Evolutionary conservation across 2,888 invertebrate genomes (phyloP), one percentile per base, ranked within the genome.

Genomic region (Zygogramma bicolorata): DNA sequence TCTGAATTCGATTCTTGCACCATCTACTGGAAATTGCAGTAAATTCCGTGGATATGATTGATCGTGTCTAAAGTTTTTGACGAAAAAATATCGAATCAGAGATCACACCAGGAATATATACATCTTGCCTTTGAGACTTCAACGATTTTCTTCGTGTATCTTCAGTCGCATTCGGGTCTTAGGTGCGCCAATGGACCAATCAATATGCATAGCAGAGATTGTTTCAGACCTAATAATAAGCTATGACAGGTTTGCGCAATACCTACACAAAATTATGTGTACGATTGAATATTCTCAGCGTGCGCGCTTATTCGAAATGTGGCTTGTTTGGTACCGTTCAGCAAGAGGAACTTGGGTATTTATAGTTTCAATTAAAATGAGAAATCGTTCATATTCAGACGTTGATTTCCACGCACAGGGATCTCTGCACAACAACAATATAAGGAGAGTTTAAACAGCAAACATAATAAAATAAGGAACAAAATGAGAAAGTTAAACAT

Each of bases 231-330:
- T 61, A 61, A 61, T 38, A 61, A 61, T 61, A 61, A 61, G 40
- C 61, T 61, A 61, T 61, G 61, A 61, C 61, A 61, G 40, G 10
- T 60, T 60, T 60, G 40, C 40, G 22, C 61, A 61, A 61, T 61
- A 38, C 61, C 61, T 61, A 61, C n/a, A 38, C 61, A 38, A 25
- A 34, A 5, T 38, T 18, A 18, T 25, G 34, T 22, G 34, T 38
- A 60, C 15, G 46, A 46, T 46, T 46, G 46, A 46, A 46, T 46
- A 18, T 46, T 18, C 46, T 18, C 18, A 15, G 15, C 18, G 4
- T 7, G 18, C 18, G 18, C 18, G 5, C 46, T 7, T 46, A 7
- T 46, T 46, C 8, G n/a, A 46, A 46, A 46, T 46, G n/a, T 6
- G 31, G 5, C 6, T 31, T 6, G 18, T n/a, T 6, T 7, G 7